Conservation (phyloP, 2,888 invertebrate species). For the Orthosia gracilis region DNA sequence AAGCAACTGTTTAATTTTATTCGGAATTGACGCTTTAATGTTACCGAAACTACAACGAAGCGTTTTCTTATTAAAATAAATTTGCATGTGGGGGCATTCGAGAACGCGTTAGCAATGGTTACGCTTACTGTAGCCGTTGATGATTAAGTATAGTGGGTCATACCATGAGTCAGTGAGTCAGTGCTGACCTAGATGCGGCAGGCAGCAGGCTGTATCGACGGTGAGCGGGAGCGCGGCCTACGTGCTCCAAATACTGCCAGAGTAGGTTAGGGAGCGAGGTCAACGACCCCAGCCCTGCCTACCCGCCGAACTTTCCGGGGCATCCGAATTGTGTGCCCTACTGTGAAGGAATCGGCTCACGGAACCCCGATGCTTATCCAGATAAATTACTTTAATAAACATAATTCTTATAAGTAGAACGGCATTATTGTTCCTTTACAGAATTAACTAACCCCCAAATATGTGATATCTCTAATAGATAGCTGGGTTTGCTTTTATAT, state of each 20-base stretch:
- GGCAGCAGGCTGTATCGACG: slow-evolving; percentile 86
- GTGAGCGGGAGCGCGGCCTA: slow-evolving; percentile 81
- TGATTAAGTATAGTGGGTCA: slow-evolving; percentile 84
- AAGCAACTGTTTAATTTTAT: slow-evolving; percentile 14
- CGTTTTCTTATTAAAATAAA: slow-evolving; percentile 48
- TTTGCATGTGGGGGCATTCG: slow-evolving; percentile 66
- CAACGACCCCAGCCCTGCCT: slow-evolving; percentile 82
- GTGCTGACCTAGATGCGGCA: slow-evolving; percentile 87
- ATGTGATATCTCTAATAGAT: not conserved
- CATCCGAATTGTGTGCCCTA: slow-evolving; percentile 71
- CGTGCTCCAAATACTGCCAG: slow-evolving; percentile 87
- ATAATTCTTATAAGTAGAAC: slow-evolving; percentile 27
- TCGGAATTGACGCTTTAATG: slow-evolving; percentile 16
- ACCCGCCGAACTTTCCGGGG: slow-evolving; percentile 80
- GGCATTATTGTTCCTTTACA: slow-evolving; percentile 1
- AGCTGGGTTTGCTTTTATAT: not conserved
- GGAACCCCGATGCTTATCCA: slow-evolving; percentile 51
- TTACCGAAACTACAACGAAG: slow-evolving; percentile 24
- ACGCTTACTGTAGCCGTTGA: slow-evolving; percentile 71
- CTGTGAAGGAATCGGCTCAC: slow-evolving; percentile 55
- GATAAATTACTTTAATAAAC: slow-evolving; percentile 45
- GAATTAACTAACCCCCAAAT: not conserved
- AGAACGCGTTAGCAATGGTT: slow-evolving; percentile 65
- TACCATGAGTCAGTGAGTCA: slow-evolving; percentile 87
- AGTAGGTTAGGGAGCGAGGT: slow-evolving; percentile 90